phyloP scores from a whole-genome alignment of 2,888 invertebrate species.

The Ichneumon xanthorius region DNA sequence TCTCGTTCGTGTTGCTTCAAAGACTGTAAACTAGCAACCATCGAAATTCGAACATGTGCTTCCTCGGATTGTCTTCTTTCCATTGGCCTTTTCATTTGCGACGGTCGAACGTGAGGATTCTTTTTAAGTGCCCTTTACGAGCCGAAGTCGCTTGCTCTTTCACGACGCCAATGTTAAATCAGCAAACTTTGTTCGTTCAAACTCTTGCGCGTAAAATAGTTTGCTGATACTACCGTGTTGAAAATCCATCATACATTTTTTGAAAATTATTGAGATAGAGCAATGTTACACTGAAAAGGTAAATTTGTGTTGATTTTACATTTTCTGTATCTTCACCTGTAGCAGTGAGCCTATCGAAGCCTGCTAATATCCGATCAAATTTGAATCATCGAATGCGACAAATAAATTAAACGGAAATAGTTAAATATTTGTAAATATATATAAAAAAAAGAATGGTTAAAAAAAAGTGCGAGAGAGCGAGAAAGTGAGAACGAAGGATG shows the following conservation, averaged over 20 bases:
- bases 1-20: background rate
- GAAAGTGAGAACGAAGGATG: slow-evolving; percentile 14
- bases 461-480: slow-evolving; percentile 1
- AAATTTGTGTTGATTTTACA: background rate
- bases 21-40: background rate
- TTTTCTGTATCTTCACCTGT: background rate
- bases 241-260: background rate
- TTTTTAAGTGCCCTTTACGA: background rate
- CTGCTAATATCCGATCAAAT: slow-evolving; percentile 7
- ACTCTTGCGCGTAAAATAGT: background rate
- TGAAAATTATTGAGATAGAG: background rate
- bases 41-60: background rate
- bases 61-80: background rate
- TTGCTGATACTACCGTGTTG: background rate
- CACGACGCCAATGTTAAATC: background rate
- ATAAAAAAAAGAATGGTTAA: background rate
- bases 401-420: slow-evolving; percentile 36
- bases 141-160: background rate
- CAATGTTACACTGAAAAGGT: background rate
- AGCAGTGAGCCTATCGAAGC: slow-evolving; percentile 20
- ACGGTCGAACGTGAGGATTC: background rate
- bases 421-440: slow-evolving; percentile 45
- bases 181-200: background rate
- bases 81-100: background rate
- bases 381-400: slow-evolving; percentile 10